Evolutionary conservation across 2,888 invertebrate species (phyloP).

Genomic region (Isotomurus palustris): DNA sequence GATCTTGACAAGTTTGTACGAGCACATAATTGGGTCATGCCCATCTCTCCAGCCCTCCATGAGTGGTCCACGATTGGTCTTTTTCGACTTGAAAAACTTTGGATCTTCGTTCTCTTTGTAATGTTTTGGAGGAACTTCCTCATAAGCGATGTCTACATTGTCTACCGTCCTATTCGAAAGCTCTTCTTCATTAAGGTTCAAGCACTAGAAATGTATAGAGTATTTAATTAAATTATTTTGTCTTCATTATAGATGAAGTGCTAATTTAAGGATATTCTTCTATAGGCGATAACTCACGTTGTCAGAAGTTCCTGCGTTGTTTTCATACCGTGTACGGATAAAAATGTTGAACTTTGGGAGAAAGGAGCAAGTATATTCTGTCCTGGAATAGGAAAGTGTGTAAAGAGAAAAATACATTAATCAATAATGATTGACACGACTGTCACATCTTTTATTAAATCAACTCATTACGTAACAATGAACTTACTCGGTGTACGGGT

Average conservation of each 20-base stretch:
- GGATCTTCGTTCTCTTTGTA: conserved; percentile 88
- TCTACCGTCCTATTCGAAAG: conserved; percentile 69
- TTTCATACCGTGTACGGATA: conserved; percentile 83
- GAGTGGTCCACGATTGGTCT: conserved; percentile 78
- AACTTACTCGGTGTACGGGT: conserved; percentile 59
- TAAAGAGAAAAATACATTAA: not conserved
- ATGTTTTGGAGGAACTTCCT: conserved; percentile 76
- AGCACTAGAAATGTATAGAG: conserved; percentile 58
- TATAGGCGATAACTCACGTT: conserved; percentile 74
- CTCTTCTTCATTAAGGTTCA: conserved; percentile 67
- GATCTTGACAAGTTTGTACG: conserved; percentile 80
- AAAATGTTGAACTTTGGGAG: conserved; percentile 77
- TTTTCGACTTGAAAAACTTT: conserved; percentile 72
- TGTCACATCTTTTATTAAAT: conserved; percentile 49
- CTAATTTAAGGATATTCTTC: too few relatives aligned
- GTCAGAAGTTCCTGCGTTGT: conserved; percentile 79
- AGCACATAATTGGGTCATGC: conserved; percentile 79
- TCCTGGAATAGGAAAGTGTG: conserved; percentile 14
- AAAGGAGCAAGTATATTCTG: conserved; percentile 62
- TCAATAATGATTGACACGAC: not conserved
- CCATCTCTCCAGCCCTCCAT: conserved; percentile 75
- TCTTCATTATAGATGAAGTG: not conserved
- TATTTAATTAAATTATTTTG: not conserved
- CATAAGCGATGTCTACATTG: conserved; percentile 79
- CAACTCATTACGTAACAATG: conserved; percentile 56